These are phyloP conservation scores for Salpingus planirostris DNA, from an alignment of 2,888 invertebrate genomes.

Conservation along the genomic window DNA sequence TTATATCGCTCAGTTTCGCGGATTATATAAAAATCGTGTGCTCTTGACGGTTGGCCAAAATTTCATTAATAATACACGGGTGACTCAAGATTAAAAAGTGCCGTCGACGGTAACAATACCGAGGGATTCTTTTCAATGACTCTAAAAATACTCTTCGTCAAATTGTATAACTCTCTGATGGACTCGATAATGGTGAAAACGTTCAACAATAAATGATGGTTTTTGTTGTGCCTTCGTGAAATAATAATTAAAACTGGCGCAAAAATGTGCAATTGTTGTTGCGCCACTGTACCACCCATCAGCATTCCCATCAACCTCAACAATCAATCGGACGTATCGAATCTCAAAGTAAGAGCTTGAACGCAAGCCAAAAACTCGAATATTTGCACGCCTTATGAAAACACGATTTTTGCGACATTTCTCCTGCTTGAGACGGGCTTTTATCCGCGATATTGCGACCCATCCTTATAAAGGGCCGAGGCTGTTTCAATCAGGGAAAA, in stretches of 20 bases:
- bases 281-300: slow-evolving; percentile 59
- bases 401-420: no score
- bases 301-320: slow-evolving; percentile 67
- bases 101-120: no score
- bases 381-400: no score
- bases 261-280: slow-evolving; percentile 53
- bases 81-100: no score
- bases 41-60: background rate
- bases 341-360: slow-evolving; percentile 38
- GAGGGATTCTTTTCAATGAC: no score
- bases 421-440: no score
- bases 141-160: no score
- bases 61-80: slow-evolving; percentile 1
- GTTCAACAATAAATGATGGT: background rate
- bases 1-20: slow-evolving; percentile 5
- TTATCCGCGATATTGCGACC: no score
- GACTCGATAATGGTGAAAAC: slow-evolving; percentile 18
- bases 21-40: slow-evolving; percentile 10
- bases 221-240: slow-evolving; percentile 5
- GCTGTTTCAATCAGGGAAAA: no score
- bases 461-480: no score
- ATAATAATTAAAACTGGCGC: background rate
- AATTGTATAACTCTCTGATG: slow-evolving; percentile 8
- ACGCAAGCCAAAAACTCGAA: no score
- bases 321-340: slow-evolving; percentile 68